Evolutionary conservation across 1,140 invertebrate genomes (phyloP), one percentile per base, ranked within the genome.

Genomic region (Heliconius melpomene): DNA sequence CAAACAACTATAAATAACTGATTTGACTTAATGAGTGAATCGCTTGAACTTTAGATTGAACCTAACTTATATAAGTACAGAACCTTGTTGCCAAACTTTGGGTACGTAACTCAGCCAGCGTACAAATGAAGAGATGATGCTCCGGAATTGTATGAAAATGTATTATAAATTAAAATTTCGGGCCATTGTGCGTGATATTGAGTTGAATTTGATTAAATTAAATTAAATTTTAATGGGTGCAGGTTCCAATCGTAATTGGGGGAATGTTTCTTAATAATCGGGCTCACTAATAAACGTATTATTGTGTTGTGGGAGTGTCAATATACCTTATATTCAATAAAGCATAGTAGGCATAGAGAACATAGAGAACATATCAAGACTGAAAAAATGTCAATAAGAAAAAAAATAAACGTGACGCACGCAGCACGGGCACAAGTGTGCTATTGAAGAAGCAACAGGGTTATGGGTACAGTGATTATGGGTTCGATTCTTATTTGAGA

Each of bases 1-100:
- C 20, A 11, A 26, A 60, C n/a, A 26, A 60, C 20, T 60, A 60
- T 60, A 23, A 60, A 60, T 60, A 23, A 60, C 54, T 11, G 2
- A 60, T 60, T 60, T 3, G 54, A 23, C 54, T 26, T 57, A 23
- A 57, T 57, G 20, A 57, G 8, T n/a, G n/a, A n/a, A 57, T 23
- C 54, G 54, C 54, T 57, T 57, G 54, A 57, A 57, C n/a, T 57
- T 57, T 57, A 57, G 54, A 57, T 57, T 23, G 54, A 57, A 57
- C 54, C n/a, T 57, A 57, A 57, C n/a, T 57, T 57, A 57, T 23
- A 57, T 23, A 57, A 57, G 18, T 23, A 57, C 8, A 57, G 54
- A 23, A 57, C 3, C n/a, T 57, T 57, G 54, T 57, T 57, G 23
- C 54, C 54, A 57, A 57, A 23, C 8, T 57, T 57, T 52, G 50